Evolutionary conservation across 2,113 vertebrate species (phyloP).

Genomic region (Myxocyprinus asiaticus): DNA sequence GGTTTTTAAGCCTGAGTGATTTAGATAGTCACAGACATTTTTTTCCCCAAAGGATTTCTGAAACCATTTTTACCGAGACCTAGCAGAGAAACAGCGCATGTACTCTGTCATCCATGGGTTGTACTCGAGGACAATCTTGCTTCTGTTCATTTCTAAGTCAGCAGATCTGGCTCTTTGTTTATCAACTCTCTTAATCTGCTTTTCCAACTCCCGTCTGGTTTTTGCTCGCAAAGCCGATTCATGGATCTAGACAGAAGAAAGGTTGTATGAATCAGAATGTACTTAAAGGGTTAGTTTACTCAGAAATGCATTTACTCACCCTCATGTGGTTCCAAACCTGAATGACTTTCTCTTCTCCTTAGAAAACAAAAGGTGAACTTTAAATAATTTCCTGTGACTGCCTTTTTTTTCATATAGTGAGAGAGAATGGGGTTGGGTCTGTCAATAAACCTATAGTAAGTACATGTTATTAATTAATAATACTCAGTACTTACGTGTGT

Average conservation of each 20-base stretch:
- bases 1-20: conserved; percentile 16
- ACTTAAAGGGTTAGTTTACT: background rate
- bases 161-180: conserved; percentile 76
- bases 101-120: conserved; percentile 96
- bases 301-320: too few species aligned
- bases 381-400: too few species aligned
- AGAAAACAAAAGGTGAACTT: too few species aligned
- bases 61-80: conserved; percentile 68
- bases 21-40: conserved; percentile 9
- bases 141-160: conserved; percentile 70
- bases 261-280: background rate
- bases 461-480: too few species aligned
- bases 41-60: background rate
- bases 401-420: too few species aligned
- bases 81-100: conserved; percentile 91
- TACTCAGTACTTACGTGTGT: too few species aligned
- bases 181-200: conserved; percentile 75
- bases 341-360: too few species aligned
- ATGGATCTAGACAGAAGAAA: conserved; percentile 80
- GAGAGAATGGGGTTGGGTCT: too few species aligned
- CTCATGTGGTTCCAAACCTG: too few species aligned
- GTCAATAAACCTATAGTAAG: too few species aligned
- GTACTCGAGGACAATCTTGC: conserved; percentile 72
- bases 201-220: conserved; percentile 86
- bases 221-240: conserved; percentile 90